A percentile compares a stretch with the other conserved stretches of the same genome.
Evolutionary conservation across 53 echinoderm and acorn worm species (phyloP).

Genomic region (Paelopatides confundens): DNA sequence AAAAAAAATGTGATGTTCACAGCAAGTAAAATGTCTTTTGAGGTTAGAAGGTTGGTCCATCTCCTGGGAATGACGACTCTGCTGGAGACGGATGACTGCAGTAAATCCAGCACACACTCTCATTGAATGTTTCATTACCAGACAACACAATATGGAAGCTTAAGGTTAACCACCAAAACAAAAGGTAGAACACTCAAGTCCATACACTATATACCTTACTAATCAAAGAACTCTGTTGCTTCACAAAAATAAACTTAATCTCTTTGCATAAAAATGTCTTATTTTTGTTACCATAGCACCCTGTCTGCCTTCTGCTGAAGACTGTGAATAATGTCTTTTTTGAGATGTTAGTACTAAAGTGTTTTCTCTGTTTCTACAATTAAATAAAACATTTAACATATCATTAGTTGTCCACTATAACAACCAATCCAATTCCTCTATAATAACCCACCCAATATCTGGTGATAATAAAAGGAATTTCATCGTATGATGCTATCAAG

Average conservation of each 20-base stretch:
- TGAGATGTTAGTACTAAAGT: too few species aligned
- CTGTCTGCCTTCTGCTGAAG: slow-evolving; percentile 17
- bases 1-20: not conserved
- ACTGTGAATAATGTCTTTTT: not conserved
- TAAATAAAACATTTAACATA: too few species aligned
- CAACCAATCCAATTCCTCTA: too few species aligned
- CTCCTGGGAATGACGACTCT: not conserved
- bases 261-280: slow-evolving; percentile 38
- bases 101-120: not conserved
- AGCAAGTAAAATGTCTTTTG: not conserved
- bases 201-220: not conserved
- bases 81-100: not conserved
- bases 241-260: slow-evolving; percentile 40
- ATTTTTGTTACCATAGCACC: slow-evolving; percentile 27
- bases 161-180: too few species aligned
- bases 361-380: too few species aligned
- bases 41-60: slow-evolving; percentile 8
- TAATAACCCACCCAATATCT: too few species aligned
- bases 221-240: not conserved
- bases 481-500: too few species aligned
- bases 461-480: too few species aligned
- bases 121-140: too few species aligned
- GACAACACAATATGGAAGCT: too few species aligned
- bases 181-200: not conserved
- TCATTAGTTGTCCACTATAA: too few species aligned